Evolutionary conservation across 1,140 invertebrate species (phyloP), one percentile per base, ranked within the genome.

Genomic region (Trissolcus basalis): DNA sequence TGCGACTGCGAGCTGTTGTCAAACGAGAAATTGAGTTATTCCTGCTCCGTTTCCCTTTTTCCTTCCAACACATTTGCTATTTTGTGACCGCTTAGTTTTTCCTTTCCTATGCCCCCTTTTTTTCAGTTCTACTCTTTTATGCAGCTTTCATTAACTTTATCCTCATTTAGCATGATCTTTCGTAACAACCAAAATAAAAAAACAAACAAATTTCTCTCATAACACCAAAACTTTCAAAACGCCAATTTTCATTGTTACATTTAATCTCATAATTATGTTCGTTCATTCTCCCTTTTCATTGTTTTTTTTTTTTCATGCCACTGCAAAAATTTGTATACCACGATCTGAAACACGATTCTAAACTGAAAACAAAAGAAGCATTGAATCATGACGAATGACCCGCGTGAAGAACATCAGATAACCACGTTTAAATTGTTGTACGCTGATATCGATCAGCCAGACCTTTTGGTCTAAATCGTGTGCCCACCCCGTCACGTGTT

Each of bases 1-100:
- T 83, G 80, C 82, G 75, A 83, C 80, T 80, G 80, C 19, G 6
- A 83, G 79, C 81, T 81, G 79, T 81, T 85, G 81, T 82, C 78
- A 80, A 55, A 80, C 56, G 61, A 63, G 65, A 82, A 82, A 85
- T 84, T 81, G 79, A 84, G 69, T 85, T 84, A 84, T 64, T 79
- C 75, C 53, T 70, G 76, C 72, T 82, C 64, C 56, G 60, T 81
- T 78, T 78, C 61, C 27, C 67, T 50, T 61, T 74, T 74, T 67
- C 63, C 50, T 74, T 67, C 44, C 55, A 45, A 51, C 63, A 27
- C 60, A 74, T 74, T 67, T 67, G 61, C 41, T 54, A 67, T 61
- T 74, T 56, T 56, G 19, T 43, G 49, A 39, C 33, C 69, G 60
- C 47, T 47, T 55, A 55, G 33, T 71, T 58, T 58, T 59, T 39